phyloP scores from a whole-genome alignment of 2,797 vertebrate species.

The Coluber constrictor region DNA sequence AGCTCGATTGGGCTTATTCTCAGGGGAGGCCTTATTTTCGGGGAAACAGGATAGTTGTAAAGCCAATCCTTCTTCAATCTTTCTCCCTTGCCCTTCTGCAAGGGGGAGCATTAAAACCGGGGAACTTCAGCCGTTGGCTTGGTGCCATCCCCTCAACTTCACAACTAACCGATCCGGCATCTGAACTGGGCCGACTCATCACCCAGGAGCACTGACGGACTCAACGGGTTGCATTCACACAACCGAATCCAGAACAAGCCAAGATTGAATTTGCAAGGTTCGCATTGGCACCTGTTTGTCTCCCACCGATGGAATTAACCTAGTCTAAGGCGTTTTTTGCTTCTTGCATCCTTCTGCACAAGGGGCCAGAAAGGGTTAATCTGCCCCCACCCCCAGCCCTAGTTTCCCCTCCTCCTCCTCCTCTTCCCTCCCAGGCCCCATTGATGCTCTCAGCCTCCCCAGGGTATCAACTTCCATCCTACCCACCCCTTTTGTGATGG shows the following conservation, averaged over 20 bases:
- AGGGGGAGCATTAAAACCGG: background rate
- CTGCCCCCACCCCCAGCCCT: background rate
- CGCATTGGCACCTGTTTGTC: background rate
- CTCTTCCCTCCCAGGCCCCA: background rate
- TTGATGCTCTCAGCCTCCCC: conserved; percentile 9
- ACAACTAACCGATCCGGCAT: background rate
- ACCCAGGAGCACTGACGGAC: background rate
- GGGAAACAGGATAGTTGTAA: too few species aligned
- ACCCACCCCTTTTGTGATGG: conserved; percentile 30
- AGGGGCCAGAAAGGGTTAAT: background rate
- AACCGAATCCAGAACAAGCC: background rate
- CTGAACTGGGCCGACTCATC: background rate
- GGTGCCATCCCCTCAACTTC: background rate
- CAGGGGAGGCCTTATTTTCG: too few species aligned
- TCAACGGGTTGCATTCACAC: background rate
- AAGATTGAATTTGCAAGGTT: background rate
- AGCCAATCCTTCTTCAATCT: background rate
- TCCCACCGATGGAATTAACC: background rate
- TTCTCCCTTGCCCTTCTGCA: background rate
- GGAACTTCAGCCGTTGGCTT: background rate
- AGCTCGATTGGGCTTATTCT: too few species aligned
- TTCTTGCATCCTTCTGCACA: background rate
- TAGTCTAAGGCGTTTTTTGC: background rate
- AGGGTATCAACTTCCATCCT: background rate
- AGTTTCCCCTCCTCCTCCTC: too few species aligned